These are phyloP conservation scores for Microcebus griseorufus DNA, from an alignment of 2,113 vertebrate species.

Conservation along the genomic window DNA sequence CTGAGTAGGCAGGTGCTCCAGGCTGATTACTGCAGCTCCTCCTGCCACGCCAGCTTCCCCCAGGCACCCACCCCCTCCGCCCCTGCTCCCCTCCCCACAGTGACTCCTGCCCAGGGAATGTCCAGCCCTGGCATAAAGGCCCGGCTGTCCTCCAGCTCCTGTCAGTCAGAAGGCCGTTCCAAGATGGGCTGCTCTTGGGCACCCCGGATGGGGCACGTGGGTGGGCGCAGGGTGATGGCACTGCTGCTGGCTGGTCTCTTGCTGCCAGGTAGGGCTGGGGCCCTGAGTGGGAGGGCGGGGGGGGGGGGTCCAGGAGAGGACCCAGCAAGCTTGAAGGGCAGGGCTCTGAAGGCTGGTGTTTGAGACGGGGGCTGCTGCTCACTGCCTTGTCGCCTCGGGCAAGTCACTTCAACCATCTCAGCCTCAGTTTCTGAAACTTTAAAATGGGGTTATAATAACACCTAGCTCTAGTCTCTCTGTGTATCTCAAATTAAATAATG, in stretches of 20 bases:
- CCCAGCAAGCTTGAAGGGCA: background rate
- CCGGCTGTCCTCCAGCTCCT: background rate
- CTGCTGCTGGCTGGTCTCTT: constrained; percentile 61
- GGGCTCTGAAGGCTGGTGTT: background rate
- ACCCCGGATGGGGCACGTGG: constrained; percentile 56
- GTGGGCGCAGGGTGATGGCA: constrained; percentile 37
- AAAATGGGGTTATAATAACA: background rate
- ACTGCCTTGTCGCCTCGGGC: background rate
- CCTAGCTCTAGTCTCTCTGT: background rate
- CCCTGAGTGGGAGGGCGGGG: too few species aligned
- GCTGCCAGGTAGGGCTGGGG: constrained; percentile 67
- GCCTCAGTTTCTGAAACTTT: background rate
- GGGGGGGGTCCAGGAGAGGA: background rate
- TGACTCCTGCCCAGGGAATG: constrained; percentile 79
- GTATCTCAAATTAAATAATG: background rate
- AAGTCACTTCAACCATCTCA: background rate
- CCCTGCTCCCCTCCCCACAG: constrained; percentile 45
- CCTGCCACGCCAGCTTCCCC: constrained; percentile 71
- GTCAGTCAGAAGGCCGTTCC: constrained; percentile 50
- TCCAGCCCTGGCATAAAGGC: constrained; percentile 77
- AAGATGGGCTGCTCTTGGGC: constrained; percentile 56
- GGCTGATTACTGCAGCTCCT: constrained; percentile 55
- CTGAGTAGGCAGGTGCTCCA: constrained; percentile 70
- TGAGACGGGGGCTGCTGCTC: background rate
- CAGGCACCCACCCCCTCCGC: constrained; percentile 5